A percentile compares a stretch with the other conserved stretches of the same genome.
phyloP scores from a whole-genome alignment of 2,797 vertebrate genomes.

The Molothrus ater region DNA sequence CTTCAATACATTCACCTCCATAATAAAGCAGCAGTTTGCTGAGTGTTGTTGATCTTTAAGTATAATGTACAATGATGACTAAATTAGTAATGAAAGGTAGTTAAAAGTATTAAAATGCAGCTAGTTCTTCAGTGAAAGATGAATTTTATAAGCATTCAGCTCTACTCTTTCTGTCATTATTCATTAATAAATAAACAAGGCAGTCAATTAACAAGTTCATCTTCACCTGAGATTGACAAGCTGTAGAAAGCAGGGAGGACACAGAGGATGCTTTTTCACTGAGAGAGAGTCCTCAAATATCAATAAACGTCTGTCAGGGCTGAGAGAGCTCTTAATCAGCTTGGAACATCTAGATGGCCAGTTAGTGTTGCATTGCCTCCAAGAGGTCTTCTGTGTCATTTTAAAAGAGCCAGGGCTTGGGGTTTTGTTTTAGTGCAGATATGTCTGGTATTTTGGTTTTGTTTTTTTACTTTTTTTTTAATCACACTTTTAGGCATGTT shows the following conservation, averaged over 20 bases:
- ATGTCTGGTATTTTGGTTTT: neutral
- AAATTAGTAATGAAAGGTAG: conserved; percentile 72
- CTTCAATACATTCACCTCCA: conserved; percentile 7
- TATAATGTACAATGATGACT: conserved; percentile 53
- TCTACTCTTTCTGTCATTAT: conserved; percentile 56
- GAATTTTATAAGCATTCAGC: conserved; percentile 48
- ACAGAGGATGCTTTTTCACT: conserved; percentile 55
- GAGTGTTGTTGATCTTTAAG: conserved; percentile 68
- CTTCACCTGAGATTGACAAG: conserved; percentile 61
- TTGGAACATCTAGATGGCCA: conserved; percentile 52
- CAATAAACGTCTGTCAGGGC: conserved; percentile 21
- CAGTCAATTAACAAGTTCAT: conserved; percentile 62
- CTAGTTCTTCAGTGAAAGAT: conserved; percentile 47
- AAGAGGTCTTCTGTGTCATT: neutral
- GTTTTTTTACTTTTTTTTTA: neutral
- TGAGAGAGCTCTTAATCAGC: conserved; percentile 32
- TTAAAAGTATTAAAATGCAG: conserved; percentile 56
- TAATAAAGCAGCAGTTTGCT: conserved; percentile 57
- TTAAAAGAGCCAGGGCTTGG: neutral
- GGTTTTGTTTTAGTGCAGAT: neutral
- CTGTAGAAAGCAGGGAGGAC: conserved; percentile 42
- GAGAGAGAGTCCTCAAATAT: conserved; percentile 52
- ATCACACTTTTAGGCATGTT: neutral
- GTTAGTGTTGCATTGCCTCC: conserved; percentile 15
- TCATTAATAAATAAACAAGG: conserved; percentile 71